Evolutionary conservation across 1,140 invertebrate species (phyloP).

Genomic region (Ips typographus): DNA sequence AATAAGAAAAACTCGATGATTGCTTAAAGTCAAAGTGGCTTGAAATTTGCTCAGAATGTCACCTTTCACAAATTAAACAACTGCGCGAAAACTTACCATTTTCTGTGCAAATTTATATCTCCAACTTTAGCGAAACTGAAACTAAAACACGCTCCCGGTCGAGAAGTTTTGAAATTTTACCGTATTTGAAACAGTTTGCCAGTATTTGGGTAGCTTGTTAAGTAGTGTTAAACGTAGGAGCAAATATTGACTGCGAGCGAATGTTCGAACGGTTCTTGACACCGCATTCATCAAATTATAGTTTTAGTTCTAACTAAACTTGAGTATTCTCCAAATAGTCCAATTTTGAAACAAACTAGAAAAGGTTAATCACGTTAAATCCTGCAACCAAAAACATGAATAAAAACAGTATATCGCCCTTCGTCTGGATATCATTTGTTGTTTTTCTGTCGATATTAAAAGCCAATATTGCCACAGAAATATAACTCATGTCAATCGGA

Average conservation of each 20-base stretch:
- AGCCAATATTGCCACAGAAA: slow-evolving; percentile 24
- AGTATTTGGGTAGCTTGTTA: slow-evolving; percentile 19
- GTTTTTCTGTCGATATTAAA: slow-evolving; percentile 20
- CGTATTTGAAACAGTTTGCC: slow-evolving; percentile 20
- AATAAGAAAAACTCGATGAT: too few relatives aligned
- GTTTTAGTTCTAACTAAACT: slow-evolving; percentile 1
- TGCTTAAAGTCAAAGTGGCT: not conserved
- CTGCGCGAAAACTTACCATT: slow-evolving; percentile 8
- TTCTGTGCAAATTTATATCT: slow-evolving; percentile 6
- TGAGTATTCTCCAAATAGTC: not conserved
- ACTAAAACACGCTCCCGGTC: slow-evolving; percentile 12
- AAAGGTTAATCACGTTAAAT: slow-evolving; percentile 1
- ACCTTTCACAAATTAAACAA: not conserved
- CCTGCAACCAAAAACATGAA: not conserved
- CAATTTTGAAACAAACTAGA: not conserved
- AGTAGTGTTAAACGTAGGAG: slow-evolving; percentile 11
- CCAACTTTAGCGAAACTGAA: slow-evolving; percentile 4
- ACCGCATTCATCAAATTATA: slow-evolving; percentile 13
- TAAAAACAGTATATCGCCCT: slow-evolving; percentile 8
- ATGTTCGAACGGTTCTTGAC: slow-evolving; percentile 16
- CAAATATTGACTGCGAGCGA: slow-evolving; percentile 11
- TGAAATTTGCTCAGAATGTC: not conserved
- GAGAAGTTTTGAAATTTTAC: slow-evolving; percentile 15
- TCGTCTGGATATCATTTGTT: slow-evolving; percentile 1
- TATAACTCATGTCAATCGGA: slow-evolving; percentile 18